phyloP scores from a whole-genome alignment of 1,140 invertebrate species.

The Samia ricini region DNA sequence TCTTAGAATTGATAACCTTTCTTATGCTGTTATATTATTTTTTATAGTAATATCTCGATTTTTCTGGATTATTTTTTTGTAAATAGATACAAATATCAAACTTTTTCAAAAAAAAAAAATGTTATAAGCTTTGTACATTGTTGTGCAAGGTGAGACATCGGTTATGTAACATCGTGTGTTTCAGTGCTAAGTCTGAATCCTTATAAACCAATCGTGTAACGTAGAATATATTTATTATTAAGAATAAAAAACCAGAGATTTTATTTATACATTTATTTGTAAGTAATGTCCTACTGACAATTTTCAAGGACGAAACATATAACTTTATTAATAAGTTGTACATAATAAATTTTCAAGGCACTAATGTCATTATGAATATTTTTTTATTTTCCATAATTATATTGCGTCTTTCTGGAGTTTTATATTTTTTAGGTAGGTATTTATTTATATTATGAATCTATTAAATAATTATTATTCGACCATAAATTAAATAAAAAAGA shows the following conservation, averaged over 20 bases:
- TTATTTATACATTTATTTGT: constrained; percentile 53
- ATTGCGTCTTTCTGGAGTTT: constrained; percentile 46
- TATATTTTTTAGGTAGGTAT: constrained; percentile 48
- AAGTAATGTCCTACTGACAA: constrained; percentile 52
- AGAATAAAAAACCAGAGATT: background rate
- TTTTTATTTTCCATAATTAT: constrained; percentile 38
- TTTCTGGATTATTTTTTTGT: no score
- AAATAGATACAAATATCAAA: no score
- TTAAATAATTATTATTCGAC: constrained; percentile 66
- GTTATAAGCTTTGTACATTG: no score
- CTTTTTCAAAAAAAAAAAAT: no score
- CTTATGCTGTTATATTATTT: no score
- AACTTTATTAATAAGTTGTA: constrained; percentile 38
- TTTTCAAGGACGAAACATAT: constrained; percentile 52
- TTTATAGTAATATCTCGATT: no score
- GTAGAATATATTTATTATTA: no score
- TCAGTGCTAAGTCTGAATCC: no score
- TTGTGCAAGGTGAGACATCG: no score
- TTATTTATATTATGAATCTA: constrained; percentile 61
- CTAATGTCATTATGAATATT: constrained; percentile 32
- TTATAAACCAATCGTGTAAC: no score
- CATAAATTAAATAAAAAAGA: constrained; percentile 70
- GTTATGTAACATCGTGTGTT: no score
- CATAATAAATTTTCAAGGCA: constrained; percentile 48
- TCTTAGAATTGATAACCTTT: no score